Evolutionary conservation across 1,140 invertebrate genomes (phyloP).

Genomic region (Druon quercuslanigerum): DNA sequence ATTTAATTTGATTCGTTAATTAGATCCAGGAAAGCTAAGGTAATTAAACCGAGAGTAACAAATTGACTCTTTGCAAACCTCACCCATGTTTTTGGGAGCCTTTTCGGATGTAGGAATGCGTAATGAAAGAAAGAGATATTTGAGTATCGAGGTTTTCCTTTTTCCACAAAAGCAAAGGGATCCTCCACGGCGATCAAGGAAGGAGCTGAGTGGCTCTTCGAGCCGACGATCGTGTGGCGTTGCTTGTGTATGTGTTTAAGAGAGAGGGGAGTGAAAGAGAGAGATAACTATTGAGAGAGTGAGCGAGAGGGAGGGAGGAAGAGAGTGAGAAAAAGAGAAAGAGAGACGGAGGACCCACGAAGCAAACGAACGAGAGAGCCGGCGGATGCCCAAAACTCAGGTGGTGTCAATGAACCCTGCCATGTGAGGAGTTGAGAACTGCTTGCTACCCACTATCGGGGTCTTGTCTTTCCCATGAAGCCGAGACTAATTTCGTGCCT

Average conservation of each 20-base stretch:
- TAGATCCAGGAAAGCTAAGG: no score
- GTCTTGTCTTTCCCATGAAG: slow-evolving; percentile 76
- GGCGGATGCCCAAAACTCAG: slow-evolving; percentile 74
- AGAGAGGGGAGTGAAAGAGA: slow-evolving; percentile 44
- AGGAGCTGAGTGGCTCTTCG: slow-evolving; percentile 28
- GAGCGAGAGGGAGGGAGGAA: slow-evolving; percentile 53
- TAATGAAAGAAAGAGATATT: slow-evolving; percentile 26
- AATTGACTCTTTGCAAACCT: no score
- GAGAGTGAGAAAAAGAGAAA: slow-evolving; percentile 47
- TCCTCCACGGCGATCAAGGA: slow-evolving; percentile 14
- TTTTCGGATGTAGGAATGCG: background rate
- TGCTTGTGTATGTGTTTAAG: background rate
- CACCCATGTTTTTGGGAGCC: no score
- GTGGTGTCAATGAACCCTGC: slow-evolving; percentile 75
- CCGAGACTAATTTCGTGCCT: slow-evolving; percentile 74
- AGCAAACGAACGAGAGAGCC: slow-evolving; percentile 62
- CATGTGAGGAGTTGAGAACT: slow-evolving; percentile 70
- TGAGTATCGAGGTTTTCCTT: slow-evolving; percentile 29
- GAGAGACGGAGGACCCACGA: slow-evolving; percentile 48
- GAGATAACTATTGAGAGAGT: slow-evolving; percentile 31
- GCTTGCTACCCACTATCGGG: slow-evolving; percentile 69
- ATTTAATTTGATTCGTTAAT: no score
- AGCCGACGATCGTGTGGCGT: slow-evolving; percentile 7
- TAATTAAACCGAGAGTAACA: no score
- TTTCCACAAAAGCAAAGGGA: slow-evolving; percentile 28